Base-by-base conservation (phyloP, 2,888 invertebrate species). In the Diadromus collaris region DNA sequence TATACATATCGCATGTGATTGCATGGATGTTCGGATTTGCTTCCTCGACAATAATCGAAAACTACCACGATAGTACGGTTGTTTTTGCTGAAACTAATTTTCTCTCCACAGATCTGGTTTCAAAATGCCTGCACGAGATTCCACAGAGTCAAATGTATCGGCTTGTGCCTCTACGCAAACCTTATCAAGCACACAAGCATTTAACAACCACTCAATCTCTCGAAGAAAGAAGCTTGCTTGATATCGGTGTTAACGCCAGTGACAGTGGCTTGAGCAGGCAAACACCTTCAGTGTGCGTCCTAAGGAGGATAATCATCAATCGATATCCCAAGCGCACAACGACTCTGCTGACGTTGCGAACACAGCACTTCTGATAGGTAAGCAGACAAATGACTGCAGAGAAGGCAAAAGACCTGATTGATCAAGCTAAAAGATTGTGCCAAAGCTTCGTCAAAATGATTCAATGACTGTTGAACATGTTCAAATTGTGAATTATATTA, bases 41-140 rank as follows among this genome's bases (percentile, higher is more conserved):
- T n/a, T n/a, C n/a, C n/a, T n/a, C n/a, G n/a, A n/a, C n/a, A n/a
- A n/a, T n/a, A n/a, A n/a, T n/a, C n/a, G n/a, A n/a, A n/a, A n/a
- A n/a, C n/a, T n/a, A n/a, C n/a, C n/a, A n/a, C n/a, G n/a, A n/a
- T n/a, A n/a, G n/a, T n/a, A n/a, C n/a, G n/a, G n/a, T n/a, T n/a
- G n/a, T n/a, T n/a, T n/a, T n/a, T n/a, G n/a, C n/a, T n/a, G n/a
- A n/a, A n/a, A n/a, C n/a, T n/a, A n/a, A n/a, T n/a, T n/a, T n/a
- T n/a, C n/a, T n/a, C n/a, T n/a, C n/a, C 96, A 4, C 95, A 98
- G 92, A 98, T 98, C 6, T 98, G 98, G 98, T 98, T 98, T 90
- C 98, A 98, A 92, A 98, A 98, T 90, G 97, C 97, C 82, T 93
- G 98, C 82, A 98, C 98, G 0, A 93, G 97, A 69, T 97, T 97